Percentiles rank a stretch among this genome's conserved stretches.
phyloP scores from a whole-genome alignment of 2,113 vertebrate species.

The Pica pica region DNA sequence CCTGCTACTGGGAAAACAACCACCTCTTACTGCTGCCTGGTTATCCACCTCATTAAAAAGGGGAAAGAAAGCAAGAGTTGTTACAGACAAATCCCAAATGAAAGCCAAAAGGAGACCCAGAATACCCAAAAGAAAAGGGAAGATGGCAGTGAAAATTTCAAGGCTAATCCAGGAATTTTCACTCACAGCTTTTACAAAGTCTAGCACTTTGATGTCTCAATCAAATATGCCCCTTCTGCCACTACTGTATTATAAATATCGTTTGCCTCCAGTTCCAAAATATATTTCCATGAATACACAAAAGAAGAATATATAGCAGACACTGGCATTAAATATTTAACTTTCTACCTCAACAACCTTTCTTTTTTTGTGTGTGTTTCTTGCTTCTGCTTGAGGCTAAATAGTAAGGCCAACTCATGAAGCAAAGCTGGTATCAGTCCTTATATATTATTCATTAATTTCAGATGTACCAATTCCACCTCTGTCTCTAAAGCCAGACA shows the following conservation, averaged over 20 bases:
- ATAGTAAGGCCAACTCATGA: neutral
- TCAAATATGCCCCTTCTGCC: neutral
- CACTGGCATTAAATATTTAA: conserved; percentile 12
- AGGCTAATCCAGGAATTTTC: neutral
- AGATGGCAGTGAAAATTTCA: neutral
- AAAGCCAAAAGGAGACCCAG: neutral
- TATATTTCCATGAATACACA: neutral
- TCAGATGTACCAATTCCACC: conserved; percentile 2
- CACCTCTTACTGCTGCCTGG: neutral
- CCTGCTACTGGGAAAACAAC: neutral
- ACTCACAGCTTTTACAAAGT: neutral
- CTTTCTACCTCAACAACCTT: neutral
- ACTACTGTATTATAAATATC: neutral
- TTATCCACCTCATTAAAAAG: neutral
- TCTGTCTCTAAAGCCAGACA: neutral
- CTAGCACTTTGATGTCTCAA: neutral
- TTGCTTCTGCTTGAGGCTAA: conserved; percentile 40
- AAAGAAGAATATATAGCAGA: neutral
- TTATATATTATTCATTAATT: conserved; percentile 34
- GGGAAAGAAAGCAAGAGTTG: neutral
- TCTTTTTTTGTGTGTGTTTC: neutral
- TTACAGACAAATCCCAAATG: neutral
- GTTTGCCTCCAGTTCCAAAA: neutral
- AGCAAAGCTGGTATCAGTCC: neutral
- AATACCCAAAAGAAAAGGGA: neutral